Evolutionary conservation across 2,113 vertebrate genomes (phyloP), one percentile per base, ranked within the genome.

Genomic region (Tautogolabrus adspersus): DNA sequence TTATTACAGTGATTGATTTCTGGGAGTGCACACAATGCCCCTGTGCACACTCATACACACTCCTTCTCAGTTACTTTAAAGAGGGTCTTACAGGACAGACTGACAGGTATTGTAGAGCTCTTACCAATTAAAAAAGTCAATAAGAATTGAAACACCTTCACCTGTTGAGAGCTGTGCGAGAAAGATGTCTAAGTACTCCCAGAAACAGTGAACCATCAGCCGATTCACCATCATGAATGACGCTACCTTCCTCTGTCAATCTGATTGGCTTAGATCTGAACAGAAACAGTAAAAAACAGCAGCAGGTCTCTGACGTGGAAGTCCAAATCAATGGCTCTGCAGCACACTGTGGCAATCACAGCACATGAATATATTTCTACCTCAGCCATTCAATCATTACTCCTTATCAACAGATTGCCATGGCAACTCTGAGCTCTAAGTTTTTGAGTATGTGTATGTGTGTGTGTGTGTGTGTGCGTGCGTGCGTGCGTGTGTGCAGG

Each of bases 401-500:
- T 72, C 79, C 70, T 61, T 54, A 72, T 81, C 71, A 55, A 77
- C 82, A 56, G 56, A 84, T 86, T 60, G 66, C 75, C 84, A 89
- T 89, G 87, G 86, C 81, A 91, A 90, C 90, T 26, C 76, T 55
- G 57, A 66, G 69, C 57, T 70, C 49, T 18, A 42, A 57, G 75
- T 23, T 22, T 57, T 66, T 26, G 18, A 59, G n/a, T n/a, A n/a
- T 37, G 56, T 57, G 19, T 40, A 61, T 56, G 37, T 52, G 55
- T 59, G 42, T 38, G 51, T 61, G 49, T 7, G 15, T n/a, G n/a
- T n/a, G n/a, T 38, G 55, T n/a, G 26, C 52, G n/a, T n/a, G n/a
- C n/a, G 37, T 52, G 55, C 55, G 42, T 38, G 51, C 57, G 49
- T 7, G 15, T 38, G 55, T n/a, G 26, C 52, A 63, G 46, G 15